Evolutionary conservation across 2,113 vertebrate species (phyloP).

Genomic region (Fukomys damarensis): DNA sequence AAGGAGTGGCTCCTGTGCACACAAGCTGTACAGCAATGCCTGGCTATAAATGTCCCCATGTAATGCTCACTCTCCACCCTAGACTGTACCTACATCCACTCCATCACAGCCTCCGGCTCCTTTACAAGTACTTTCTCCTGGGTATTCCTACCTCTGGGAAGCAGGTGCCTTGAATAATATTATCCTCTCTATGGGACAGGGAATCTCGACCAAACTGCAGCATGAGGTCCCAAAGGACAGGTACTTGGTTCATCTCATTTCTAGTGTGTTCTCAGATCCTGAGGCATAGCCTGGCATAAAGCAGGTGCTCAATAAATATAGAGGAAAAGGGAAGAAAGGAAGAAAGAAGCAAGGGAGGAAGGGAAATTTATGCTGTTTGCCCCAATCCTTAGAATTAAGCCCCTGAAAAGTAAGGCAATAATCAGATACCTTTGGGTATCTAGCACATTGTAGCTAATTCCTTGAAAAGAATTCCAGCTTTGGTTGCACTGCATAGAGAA

Average conservation of each 20-base stretch:
- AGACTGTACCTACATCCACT: fast-evolving
- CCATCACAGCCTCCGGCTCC: too few relatives aligned
- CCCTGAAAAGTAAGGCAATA: not conserved
- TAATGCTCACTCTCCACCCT: not conserved
- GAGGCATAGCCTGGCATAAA: not conserved
- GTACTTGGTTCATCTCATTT: not conserved
- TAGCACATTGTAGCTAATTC: not conserved
- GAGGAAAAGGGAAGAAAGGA: not conserved
- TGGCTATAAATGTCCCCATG: not conserved
- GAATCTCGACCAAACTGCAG: not conserved
- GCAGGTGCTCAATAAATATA: not conserved
- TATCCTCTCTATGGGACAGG: not conserved
- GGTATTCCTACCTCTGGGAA: not conserved
- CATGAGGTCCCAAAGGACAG: not conserved
- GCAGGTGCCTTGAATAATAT: not conserved
- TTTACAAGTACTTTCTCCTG: not conserved
- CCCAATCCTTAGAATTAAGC: not conserved
- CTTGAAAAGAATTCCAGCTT: not conserved
- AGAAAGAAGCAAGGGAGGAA: too few relatives aligned
- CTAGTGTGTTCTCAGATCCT: not conserved
- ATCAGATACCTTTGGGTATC: too few relatives aligned
- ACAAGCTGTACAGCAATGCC: not conserved
- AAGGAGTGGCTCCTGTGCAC: too few relatives aligned
- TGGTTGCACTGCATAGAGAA: not conserved
- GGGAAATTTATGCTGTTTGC: not conserved